Percentiles rank a stretch among this genome's conserved stretches.
Evolutionary conservation across 1,140 invertebrate genomes (phyloP).

Genomic region (Steinernema feltiae): DNA sequence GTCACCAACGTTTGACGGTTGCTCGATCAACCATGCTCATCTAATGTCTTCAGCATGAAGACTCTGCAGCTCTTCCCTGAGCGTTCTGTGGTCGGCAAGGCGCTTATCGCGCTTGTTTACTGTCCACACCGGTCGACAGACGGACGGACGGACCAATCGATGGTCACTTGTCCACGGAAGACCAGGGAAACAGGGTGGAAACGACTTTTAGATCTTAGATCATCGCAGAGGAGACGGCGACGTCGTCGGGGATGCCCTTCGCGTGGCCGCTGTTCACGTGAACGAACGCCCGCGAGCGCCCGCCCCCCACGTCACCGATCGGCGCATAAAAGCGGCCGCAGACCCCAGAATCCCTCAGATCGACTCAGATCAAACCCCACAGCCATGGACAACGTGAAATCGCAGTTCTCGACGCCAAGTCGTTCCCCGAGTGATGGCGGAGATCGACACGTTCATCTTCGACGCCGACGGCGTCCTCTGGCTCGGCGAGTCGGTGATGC

Average conservation of each 20-base stretch:
- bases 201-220: neutral
- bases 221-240: neutral
- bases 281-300: neutral
- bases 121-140: neutral
- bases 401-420: slow-evolving; percentile 10
- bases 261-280: neutral
- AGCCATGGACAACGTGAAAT: neutral
- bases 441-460: slow-evolving; percentile 57
- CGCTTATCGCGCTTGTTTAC: too few relatives aligned
- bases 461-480: slow-evolving; percentile 56
- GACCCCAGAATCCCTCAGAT: neutral
- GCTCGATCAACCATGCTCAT: too few relatives aligned
- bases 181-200: neutral
- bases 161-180: neutral
- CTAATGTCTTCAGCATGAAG: too few relatives aligned
- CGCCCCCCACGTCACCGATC: neutral
- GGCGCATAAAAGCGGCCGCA: neutral
- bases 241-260: neutral
- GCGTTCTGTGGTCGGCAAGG: too few relatives aligned
- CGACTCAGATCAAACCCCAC: neutral
- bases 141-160: neutral
- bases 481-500: slow-evolving; percentile 49
- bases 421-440: slow-evolving; percentile 38
- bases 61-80: too few relatives aligned
- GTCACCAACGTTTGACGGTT: too few relatives aligned